Evolutionary conservation across 92 coral and sea anemone species (phyloP).

Genomic region (Porites rus): DNA sequence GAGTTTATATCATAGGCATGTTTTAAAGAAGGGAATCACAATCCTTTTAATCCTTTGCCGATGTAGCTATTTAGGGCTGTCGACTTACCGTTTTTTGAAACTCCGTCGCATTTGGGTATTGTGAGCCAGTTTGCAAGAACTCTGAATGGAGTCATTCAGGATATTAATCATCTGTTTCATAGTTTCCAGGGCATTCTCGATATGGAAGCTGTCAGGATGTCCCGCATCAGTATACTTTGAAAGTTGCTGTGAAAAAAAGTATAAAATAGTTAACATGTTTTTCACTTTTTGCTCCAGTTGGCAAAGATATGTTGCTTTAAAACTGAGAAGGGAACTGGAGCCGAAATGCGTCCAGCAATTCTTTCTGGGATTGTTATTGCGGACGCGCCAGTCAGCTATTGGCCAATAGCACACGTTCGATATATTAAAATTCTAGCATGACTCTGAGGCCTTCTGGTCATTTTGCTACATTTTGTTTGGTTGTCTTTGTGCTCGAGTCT

Average conservation of each 20-base stretch:
- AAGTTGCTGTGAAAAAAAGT: constrained; percentile 75
- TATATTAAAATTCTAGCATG: no score
- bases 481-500: no score
- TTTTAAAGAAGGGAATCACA: no score
- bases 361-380: no score
- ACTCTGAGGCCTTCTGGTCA: no score
- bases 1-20: no score
- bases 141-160: constrained; percentile 97
- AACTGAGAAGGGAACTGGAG: no score
- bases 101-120: constrained; percentile 61
- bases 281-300: neutral
- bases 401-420: no score
- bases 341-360: no score
- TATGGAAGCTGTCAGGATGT: constrained; percentile 96
- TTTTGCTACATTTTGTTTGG: no score
- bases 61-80: neutral
- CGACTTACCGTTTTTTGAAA: constrained; percentile 67
- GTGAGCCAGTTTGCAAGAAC: constrained; percentile 80
- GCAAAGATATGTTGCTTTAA: neutral
- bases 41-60: no score
- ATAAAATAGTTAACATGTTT: neutral
- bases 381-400: no score
- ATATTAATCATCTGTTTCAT: constrained; percentile 95
- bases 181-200: constrained; percentile 90
- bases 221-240: constrained; percentile 90